A percentile compares a stretch with the other conserved stretches of the same genome.
phyloP scores from a whole-genome alignment of 2,797 vertebrate genomes.

The Smutsia temminckii region DNA sequence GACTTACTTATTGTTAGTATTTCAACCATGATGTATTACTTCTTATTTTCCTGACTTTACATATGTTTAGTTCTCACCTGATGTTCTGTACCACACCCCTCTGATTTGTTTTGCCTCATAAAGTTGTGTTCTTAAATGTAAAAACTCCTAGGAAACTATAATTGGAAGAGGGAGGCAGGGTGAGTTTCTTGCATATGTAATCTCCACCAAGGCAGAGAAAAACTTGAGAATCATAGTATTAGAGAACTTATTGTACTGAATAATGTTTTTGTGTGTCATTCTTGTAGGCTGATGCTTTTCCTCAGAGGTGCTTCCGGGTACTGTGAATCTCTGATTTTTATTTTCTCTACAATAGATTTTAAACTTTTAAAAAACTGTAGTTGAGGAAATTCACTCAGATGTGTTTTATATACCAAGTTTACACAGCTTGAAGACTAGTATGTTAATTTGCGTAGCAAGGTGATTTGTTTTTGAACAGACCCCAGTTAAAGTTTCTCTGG shows the following conservation, averaged over 20 bases:
- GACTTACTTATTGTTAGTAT: background rate
- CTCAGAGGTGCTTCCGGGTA: background rate
- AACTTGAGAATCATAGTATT: constrained; percentile 32
- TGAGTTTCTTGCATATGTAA: background rate
- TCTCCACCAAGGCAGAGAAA: background rate
- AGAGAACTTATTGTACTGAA: background rate
- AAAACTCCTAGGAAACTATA: background rate
- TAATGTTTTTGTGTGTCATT: background rate
- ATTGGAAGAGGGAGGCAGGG: background rate
- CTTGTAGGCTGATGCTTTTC: background rate
- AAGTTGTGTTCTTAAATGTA: constrained; percentile 21
- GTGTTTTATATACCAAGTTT: background rate
- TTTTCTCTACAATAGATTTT: constrained; percentile 45
- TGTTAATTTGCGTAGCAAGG: background rate
- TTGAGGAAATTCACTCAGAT: background rate
- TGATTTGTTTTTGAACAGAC: background rate
- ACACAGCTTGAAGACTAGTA: background rate
- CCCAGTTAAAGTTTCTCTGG: background rate
- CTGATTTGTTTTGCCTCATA: background rate
- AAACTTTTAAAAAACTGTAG: constrained; percentile 9
- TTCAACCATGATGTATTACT: background rate
- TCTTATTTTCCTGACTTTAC: background rate
- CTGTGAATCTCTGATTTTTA: constrained; percentile 35
- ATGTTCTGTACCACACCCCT: background rate
- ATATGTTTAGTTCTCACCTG: background rate